Evolutionary conservation across 2,113 vertebrate genomes (phyloP).

Genomic region (Cyanoderma ruficeps): DNA sequence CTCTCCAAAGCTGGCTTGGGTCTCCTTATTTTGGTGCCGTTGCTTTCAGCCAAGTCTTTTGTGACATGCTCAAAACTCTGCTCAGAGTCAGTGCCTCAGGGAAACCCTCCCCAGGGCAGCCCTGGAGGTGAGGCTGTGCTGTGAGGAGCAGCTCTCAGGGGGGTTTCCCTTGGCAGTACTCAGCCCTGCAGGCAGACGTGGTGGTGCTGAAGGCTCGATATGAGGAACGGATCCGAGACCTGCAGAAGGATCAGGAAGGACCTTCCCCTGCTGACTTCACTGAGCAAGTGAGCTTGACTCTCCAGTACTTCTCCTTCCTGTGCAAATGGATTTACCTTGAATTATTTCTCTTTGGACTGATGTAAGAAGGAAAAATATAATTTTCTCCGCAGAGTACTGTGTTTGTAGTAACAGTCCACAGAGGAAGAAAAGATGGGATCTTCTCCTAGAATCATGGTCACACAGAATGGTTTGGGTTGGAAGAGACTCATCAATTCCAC

Average conservation of each 20-base stretch:
- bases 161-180: slow-evolving; percentile 53
- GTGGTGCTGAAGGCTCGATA: slow-evolving; percentile 68
- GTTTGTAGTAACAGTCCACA: background rate
- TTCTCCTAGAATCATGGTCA: background rate
- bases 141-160: background rate
- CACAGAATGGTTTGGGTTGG: background rate
- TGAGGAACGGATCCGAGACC: slow-evolving; percentile 61
- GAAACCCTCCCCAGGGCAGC: rapidly evolving
- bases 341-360: background rate
- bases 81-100: background rate
- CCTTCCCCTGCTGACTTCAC: slow-evolving; percentile 64
- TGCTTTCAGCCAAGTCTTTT: background rate
- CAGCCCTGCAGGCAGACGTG: slow-evolving; percentile 70
- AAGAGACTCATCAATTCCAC: rapidly evolving
- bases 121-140: rapidly evolving
- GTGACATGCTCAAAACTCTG: background rate
- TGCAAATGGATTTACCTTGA: background rate
- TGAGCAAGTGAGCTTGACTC: slow-evolving; percentile 79
- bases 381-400: background rate
- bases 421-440: background rate
- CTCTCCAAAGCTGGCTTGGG: background rate
- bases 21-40: background rate
- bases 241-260: slow-evolving; percentile 48
- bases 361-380: rapidly evolving
- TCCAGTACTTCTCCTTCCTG: background rate